These are phyloP conservation scores for Beris chalybata DNA, from an alignment of 2,888 invertebrate species.

Conservation along the genomic window DNA sequence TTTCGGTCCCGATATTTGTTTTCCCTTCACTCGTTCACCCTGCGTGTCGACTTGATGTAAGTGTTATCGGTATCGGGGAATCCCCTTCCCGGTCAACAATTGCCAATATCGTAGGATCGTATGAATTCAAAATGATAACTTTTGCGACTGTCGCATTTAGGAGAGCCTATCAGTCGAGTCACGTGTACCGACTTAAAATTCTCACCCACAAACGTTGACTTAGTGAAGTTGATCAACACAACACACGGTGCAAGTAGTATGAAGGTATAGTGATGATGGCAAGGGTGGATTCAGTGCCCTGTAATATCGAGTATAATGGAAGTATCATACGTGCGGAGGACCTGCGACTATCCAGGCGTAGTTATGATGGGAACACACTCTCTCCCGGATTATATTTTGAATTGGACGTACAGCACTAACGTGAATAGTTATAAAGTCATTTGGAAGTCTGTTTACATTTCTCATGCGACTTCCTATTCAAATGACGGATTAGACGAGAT, in stretches of 20 bases:
- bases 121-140: constrained; percentile 25
- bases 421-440: constrained; percentile 14
- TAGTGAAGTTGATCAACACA: constrained; percentile 17
- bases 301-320: background rate
- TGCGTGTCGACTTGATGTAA: background rate
- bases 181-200: constrained; percentile 38
- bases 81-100: constrained; percentile 25
- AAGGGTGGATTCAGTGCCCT: background rate
- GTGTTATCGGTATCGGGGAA: constrained; percentile 24
- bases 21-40: constrained; percentile 22
- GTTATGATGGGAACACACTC: constrained; percentile 1
- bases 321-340: background rate
- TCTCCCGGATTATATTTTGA: constrained; percentile 4
- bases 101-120: constrained; percentile 23
- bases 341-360: background rate
- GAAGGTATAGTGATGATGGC: background rate
- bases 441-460: constrained; percentile 35
- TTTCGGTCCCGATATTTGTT: constrained; percentile 5
- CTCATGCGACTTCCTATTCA: constrained; percentile 29
- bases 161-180: constrained; percentile 38
- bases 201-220: constrained; percentile 29
- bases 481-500: constrained; percentile 35
- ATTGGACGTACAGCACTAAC: background rate
- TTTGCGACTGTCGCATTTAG: constrained; percentile 18
- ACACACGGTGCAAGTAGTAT: constrained; percentile 17